Evolutionary conservation across 1,140 invertebrate genomes (phyloP).

Genomic region (Globodera ellingtonae): DNA sequence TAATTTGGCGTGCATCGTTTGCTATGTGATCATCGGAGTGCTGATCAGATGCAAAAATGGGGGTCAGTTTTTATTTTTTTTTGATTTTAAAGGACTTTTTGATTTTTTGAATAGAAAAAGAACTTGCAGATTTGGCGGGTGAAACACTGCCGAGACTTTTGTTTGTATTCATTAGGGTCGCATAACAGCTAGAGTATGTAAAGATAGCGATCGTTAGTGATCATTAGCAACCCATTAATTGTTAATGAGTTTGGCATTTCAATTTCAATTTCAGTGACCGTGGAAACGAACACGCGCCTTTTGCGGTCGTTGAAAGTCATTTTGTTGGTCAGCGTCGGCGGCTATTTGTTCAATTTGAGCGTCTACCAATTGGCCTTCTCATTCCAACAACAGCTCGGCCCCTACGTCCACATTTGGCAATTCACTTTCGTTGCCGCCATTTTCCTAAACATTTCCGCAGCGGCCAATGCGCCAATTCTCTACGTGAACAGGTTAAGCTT

Average conservation of each 20-base stretch:
- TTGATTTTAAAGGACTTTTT: not conserved
- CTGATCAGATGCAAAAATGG: conserved; percentile 18
- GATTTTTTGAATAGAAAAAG: not conserved
- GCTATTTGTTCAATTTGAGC: conserved; percentile 16
- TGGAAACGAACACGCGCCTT: conserved; percentile 20
- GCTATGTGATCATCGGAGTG: conserved; percentile 14
- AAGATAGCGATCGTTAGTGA: too few relatives aligned
- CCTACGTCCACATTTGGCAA: conserved; percentile 1
- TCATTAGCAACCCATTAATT: not conserved
- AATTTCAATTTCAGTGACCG: conserved; percentile 5
- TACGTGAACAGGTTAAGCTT: conserved; percentile 10
- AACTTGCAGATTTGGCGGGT: not conserved
- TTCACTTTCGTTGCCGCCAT: conserved; percentile 13
- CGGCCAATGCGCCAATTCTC: conserved; percentile 15
- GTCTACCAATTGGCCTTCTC: conserved; percentile 16
- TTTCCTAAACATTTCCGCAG: conserved; percentile 14
- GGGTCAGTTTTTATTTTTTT: not conserved
- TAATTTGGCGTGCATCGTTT: not conserved
- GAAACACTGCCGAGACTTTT: not conserved
- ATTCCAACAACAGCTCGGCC: not conserved
- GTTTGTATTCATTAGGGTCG: too few relatives aligned
- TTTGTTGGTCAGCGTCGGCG: conserved; percentile 12
- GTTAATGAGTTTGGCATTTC: not conserved
- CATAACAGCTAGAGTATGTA: too few relatives aligned
- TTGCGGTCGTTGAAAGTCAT: conserved; percentile 16